Evolutionary conservation across 1,140 invertebrate species (phyloP).

Genomic region (Tribolium castaneum): DNA sequence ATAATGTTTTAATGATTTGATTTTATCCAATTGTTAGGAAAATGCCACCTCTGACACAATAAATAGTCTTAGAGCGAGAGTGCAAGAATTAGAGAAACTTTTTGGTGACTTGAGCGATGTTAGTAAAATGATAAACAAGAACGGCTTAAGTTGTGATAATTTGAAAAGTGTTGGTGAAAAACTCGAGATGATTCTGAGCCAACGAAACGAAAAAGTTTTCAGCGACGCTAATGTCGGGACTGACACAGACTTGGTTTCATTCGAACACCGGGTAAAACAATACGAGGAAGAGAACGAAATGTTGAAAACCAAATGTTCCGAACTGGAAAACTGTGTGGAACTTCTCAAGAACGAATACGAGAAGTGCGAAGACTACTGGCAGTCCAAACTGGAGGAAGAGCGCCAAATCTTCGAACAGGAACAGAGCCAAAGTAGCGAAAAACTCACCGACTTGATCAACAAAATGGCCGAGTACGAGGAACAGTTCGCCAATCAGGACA

Average conservation of each 20-base stretch:
- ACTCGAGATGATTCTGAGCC: conserved; percentile 45
- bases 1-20: neutral
- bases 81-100: conserved; percentile 52
- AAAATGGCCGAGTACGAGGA: conserved; percentile 86
- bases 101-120: conserved; percentile 47
- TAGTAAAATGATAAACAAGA: conserved; percentile 50
- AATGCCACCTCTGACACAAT: conserved; percentile 9
- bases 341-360: conserved; percentile 81
- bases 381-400: conserved; percentile 81
- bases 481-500: conserved; percentile 71
- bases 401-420: conserved; percentile 79
- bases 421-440: conserved; percentile 81
- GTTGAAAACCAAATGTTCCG: conserved; percentile 69
- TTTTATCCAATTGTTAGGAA: conserved; percentile 19
- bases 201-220: neutral
- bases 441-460: conserved; percentile 76
- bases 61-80: conserved; percentile 26
- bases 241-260: conserved; percentile 46
- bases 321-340: conserved; percentile 79
- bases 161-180: conserved; percentile 45
- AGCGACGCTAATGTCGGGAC: conserved; percentile 47
- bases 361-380: conserved; percentile 88
- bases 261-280: conserved; percentile 50
- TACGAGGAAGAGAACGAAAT: conserved; percentile 65
- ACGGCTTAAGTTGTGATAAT: conserved; percentile 50